Conservation (phyloP, 35 echinoderm and acorn worm genomes). For the Apostichopus parvimensis region DNA sequence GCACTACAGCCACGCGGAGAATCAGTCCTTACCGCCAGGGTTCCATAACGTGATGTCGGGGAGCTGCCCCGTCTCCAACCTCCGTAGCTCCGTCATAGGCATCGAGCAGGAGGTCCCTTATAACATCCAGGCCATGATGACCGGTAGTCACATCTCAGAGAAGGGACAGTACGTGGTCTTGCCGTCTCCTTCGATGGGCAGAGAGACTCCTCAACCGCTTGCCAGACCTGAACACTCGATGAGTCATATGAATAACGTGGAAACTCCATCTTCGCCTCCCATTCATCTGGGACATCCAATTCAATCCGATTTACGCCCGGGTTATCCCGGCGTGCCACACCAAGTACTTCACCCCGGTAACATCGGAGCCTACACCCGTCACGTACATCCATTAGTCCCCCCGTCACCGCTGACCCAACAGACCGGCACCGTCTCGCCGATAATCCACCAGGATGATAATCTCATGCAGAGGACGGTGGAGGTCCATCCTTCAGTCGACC, state of each 20-base stretch:
- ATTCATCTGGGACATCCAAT: conserved; percentile 26
- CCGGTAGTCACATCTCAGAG: not conserved
- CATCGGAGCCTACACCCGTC: not conserved
- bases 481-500: not conserved
- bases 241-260: not conserved
- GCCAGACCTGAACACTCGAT: conserved; percentile 3
- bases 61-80: not conserved
- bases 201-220: conserved; percentile 5
- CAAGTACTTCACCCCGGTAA: conserved; percentile 20
- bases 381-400: not conserved
- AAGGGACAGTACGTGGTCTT: not conserved
- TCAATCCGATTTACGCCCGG: conserved; percentile 4
- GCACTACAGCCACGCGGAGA: conserved; percentile 19
- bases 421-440: not conserved
- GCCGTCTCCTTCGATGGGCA: not conserved
- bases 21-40: not conserved
- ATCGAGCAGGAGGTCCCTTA: conserved; percentile 16
- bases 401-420: conserved; percentile 6
- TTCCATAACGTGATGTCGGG: not conserved
- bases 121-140: not conserved
- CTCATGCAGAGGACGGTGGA: not conserved
- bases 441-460: conserved; percentile 18
- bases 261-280: conserved; percentile 9
- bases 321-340: not conserved
- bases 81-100: not conserved